Base-by-base conservation (phyloP, 2,113 vertebrate species). In the Macrotus californicus region DNA sequence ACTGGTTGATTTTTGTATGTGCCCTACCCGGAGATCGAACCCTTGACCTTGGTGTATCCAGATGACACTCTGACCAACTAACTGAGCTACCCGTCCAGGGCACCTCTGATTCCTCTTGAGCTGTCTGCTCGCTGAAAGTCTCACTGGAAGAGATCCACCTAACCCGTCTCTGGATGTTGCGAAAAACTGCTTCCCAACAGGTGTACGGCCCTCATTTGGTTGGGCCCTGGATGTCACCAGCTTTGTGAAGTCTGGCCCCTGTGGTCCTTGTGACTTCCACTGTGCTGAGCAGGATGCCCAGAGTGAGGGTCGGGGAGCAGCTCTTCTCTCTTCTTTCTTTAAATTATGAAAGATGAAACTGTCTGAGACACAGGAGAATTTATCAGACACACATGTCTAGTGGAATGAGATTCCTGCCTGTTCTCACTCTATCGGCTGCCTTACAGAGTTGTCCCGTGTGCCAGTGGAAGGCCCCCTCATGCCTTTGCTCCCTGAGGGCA, bases 221-320 rank as follows among this genome's bases (percentile, higher is more conserved):
- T 0, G 2, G 48, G 50, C 29, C 72, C 3, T 13, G 2, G 29
- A 13, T 64, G 36, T 46, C 54, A 29, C 5, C 43, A 21, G n/a
- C 41, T 50, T 61, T 12, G 7, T 0, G 0, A 29, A n/a, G 24
- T 6, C 54, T 2, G 0, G 43, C 26, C 70, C 36, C 41, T 36
- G 6, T 31, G 39, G 29, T 34, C 26, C 48, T 50, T 43, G 67
- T 61, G 22, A 48, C 46, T 61, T 89, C 41, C 21, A 12, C 14
- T 79, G 67, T 31, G 2, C 19, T 3, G 19, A n/a, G 56, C 48
- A 43, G 29, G 76, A 15, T 34, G 21, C 56, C 46, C 10, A 34
- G 66, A 21, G n/a, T 29, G 18, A 80, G 76, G 70, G 5, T 29
- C 66, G 19, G 77, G 54, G 10, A 36, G 56, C 6, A 1, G 6